These are phyloP conservation scores for Paracentrotus lividus DNA, from an alignment of 53 echinoderm and acorn worm genomes.

Conservation along the genomic window DNA sequence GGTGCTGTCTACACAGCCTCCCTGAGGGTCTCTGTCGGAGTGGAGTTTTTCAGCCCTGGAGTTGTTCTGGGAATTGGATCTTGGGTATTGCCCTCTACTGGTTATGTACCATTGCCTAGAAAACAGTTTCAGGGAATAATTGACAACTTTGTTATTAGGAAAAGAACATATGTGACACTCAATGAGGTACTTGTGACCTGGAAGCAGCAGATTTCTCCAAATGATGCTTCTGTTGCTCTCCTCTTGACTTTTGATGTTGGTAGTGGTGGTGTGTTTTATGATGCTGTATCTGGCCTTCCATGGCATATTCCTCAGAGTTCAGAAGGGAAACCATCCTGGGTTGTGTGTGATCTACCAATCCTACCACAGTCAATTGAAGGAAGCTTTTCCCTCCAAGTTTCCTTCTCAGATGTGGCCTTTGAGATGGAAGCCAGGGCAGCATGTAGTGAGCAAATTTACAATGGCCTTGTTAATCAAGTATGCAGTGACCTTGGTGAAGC, in stretches of 20 bases:
- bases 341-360: slow-evolving; percentile 74
- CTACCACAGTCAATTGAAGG: neutral
- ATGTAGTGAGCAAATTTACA: slow-evolving; percentile 75
- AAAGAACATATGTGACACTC: slow-evolving; percentile 66
- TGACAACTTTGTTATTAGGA: slow-evolving; percentile 70
- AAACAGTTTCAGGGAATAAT: slow-evolving; percentile 52
- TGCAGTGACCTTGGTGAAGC: slow-evolving; percentile 73
- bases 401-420: slow-evolving; percentile 64
- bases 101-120: slow-evolving; percentile 55
- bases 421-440: slow-evolving; percentile 70
- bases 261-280: slow-evolving; percentile 70
- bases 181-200: slow-evolving; percentile 81
- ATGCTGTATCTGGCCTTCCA: slow-evolving; percentile 68
- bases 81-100: slow-evolving; percentile 83
- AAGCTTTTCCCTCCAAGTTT: slow-evolving; percentile 68
- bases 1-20: slow-evolving; percentile 43
- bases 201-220: slow-evolving; percentile 62
- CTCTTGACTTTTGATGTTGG: slow-evolving; percentile 84
- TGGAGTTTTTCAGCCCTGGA: slow-evolving; percentile 74
- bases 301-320: slow-evolving; percentile 75
- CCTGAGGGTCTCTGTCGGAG: neutral
- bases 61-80: slow-evolving; percentile 86
- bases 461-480: slow-evolving; percentile 68
- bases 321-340: slow-evolving; percentile 77
- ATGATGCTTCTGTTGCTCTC: slow-evolving; percentile 73